A percentile compares a stretch with the other conserved stretches of the same genome.
Evolutionary conservation across 23 tunicate species (phyloP).

Genomic region (Aplidium turbinatum): DNA sequence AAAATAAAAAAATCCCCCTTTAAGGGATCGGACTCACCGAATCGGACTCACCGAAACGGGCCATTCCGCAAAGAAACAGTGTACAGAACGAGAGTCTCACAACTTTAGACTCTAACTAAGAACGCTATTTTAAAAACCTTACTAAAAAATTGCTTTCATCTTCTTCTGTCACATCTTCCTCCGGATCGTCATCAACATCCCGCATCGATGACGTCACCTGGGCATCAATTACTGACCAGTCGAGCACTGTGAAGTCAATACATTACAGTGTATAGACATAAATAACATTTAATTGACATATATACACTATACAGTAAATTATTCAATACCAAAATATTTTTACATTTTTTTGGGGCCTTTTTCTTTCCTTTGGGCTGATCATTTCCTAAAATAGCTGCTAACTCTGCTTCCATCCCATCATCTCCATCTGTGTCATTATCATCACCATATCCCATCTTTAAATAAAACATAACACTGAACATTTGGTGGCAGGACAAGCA

Average conservation of each 20-base stretch:
- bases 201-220: conserved; percentile 69
- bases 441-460: conserved; percentile 58
- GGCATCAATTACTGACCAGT: conserved; percentile 87
- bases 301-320: not conserved
- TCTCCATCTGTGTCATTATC: conserved; percentile 55
- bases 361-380: not conserved
- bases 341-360: conserved; percentile 2
- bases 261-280: not conserved
- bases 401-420: conserved; percentile 76
- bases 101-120: too few relatives aligned
- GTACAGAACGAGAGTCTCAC: too few relatives aligned
- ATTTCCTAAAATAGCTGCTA: conserved; percentile 59
- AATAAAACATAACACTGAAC: not conserved
- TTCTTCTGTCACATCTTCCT: conserved; percentile 52
- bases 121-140: too few relatives aligned
- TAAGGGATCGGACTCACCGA: too few relatives aligned
- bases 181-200: conserved; percentile 73
- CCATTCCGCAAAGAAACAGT: too few relatives aligned
- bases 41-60: too few relatives aligned
- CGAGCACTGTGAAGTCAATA: conserved; percentile 43
- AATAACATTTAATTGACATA: not conserved
- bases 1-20: too few relatives aligned
- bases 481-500: too few relatives aligned
- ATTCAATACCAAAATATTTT: not conserved
- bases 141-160: conserved; percentile 82